Conservation (phyloP, 2,888 invertebrate genomes). For the Lepidonotus clava region DNA sequence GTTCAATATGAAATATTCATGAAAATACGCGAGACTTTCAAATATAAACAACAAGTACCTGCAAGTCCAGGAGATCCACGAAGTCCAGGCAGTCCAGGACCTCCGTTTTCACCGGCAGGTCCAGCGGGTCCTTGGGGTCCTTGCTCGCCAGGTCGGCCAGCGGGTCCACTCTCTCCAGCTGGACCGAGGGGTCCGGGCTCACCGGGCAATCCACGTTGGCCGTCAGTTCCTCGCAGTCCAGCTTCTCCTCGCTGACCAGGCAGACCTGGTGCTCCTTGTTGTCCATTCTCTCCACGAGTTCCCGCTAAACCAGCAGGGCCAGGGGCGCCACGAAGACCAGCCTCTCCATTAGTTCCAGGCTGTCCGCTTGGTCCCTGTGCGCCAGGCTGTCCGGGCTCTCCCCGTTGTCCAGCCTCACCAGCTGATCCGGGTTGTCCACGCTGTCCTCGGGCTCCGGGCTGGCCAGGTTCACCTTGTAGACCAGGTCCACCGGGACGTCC, state of each 20-base stretch:
- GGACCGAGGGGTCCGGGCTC: slow-evolving; percentile 69
- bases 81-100: slow-evolving; percentile 51
- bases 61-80: slow-evolving; percentile 63
- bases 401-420: slow-evolving; percentile 65
- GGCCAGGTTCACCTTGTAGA: slow-evolving; percentile 50
- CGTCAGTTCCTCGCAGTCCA: slow-evolving; percentile 47
- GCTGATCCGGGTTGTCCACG: slow-evolving; percentile 63
- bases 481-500: slow-evolving; percentile 58
- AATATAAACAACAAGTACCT: slow-evolving; percentile 22
- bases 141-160: slow-evolving; percentile 56
- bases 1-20: too few relatives aligned
- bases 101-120: slow-evolving; percentile 15
- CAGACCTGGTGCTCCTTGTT: slow-evolving; percentile 52
- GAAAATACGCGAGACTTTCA: too few relatives aligned
- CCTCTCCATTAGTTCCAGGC: slow-evolving; percentile 78
- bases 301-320: slow-evolving; percentile 59
- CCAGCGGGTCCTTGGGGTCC: slow-evolving; percentile 51
- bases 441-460: slow-evolving; percentile 51
- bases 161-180: slow-evolving; percentile 40
- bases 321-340: slow-evolving; percentile 59
- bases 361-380: slow-evolving; percentile 69
- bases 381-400: slow-evolving; percentile 82
- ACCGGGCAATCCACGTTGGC: slow-evolving; percentile 53
- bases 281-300: slow-evolving; percentile 15
- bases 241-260: slow-evolving; percentile 54